Evolutionary conservation across 1,140 invertebrate genomes (phyloP), one percentile per base, ranked within the genome.

Genomic region (Zeugodacus cucurbitae): DNA sequence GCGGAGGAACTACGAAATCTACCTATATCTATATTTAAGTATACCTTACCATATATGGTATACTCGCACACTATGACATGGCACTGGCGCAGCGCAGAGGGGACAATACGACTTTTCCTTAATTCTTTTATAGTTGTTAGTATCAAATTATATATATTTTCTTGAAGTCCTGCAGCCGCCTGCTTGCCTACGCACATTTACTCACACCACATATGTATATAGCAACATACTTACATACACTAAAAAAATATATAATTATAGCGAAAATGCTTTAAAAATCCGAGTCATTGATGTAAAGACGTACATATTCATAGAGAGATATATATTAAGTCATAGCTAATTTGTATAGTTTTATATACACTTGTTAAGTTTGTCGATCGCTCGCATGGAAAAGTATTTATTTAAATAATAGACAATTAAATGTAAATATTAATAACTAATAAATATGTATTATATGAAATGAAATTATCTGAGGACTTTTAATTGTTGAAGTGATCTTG

Each of bases 311-410:
- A 67, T 67, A 34, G 17, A 67, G 11, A 34, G 10, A 6, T 32
- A 67, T 5, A 22, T 59, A 59, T 20, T 74, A 74, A 22, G 67
- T 41, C 34, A 26, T n/a, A 34, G 67, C 41, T 37, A 74, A 74
- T 37, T 74, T 74, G 67, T 74, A 74, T 74, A 74, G 67, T 74
- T 74, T 74, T 74, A 74, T 74, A 74, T 74, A 74, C 67, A 74
- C 41, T 17, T 37, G 67, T 74, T 74, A 74, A 74, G 67, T 74
- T 74, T 74, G 67, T 22, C 32, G 6, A 41, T 37, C 20, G 10
- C 34, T 7, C 34, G 11, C 41, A 41, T 41, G 26, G 2, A 22
- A 26, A 62, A n/a, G 58, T 62, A 62, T 62, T 62, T 62, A 62
- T 62, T 62, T 62, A 62, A 62, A 22, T 26, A 62, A 74, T 74